These are phyloP conservation scores for Rambutsinella grinnellia DNA, from an alignment of 2,888 invertebrate species.

Conservation along the genomic window DNA sequence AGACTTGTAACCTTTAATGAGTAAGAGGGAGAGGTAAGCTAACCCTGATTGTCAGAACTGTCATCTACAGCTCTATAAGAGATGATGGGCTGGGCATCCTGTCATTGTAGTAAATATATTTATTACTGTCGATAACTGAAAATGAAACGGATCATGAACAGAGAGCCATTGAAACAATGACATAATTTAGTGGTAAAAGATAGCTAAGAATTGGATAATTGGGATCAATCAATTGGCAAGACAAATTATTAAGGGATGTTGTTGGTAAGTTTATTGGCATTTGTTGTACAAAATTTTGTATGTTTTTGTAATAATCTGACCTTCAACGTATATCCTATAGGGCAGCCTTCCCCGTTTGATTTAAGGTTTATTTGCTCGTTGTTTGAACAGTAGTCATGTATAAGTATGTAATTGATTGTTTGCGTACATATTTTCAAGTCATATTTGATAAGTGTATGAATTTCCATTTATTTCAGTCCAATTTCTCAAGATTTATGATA, in stretches of 20 bases:
- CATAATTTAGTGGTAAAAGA: neutral
- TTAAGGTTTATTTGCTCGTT: constrained; percentile 19
- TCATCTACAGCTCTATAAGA: constrained; percentile 18
- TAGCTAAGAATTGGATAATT: neutral
- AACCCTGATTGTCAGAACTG: constrained; percentile 26
- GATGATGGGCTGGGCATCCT: constrained; percentile 44
- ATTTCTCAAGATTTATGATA: neutral
- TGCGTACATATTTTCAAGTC: neutral
- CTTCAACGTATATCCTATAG: too few species aligned
- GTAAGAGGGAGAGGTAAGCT: neutral
- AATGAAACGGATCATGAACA: constrained; percentile 29
- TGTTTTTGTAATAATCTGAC: neutral
- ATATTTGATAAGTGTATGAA: neutral
- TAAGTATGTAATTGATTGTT: constrained; percentile 28
- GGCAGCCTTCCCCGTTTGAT: too few species aligned
- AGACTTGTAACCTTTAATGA: neutral
- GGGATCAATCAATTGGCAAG: neutral
- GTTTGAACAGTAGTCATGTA: constrained; percentile 21
- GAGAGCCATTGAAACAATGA: neutral
- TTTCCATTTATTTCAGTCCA: neutral
- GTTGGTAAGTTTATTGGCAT: neutral
- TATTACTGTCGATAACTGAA: constrained; percentile 42
- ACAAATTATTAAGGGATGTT: too few species aligned
- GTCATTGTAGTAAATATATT: constrained; percentile 31
- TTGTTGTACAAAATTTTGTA: too few species aligned